These are phyloP conservation scores for Rhagoletis zephyria DNA, from an alignment of 1,140 invertebrate species.

Conservation along the genomic window DNA sequence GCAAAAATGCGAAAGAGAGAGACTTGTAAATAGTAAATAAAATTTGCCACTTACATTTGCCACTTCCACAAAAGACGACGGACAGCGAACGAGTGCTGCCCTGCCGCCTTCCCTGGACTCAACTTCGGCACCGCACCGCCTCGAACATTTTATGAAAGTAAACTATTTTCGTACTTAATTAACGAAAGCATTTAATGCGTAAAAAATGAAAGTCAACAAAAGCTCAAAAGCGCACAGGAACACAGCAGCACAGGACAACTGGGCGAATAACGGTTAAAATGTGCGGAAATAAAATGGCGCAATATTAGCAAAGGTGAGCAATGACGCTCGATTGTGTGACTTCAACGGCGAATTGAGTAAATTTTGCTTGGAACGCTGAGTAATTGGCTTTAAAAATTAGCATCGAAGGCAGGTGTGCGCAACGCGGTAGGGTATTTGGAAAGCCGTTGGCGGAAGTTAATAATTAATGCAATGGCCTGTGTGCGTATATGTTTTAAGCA, in stretches of 20 bases:
- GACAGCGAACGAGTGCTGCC: too few species aligned
- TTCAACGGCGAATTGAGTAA: too few species aligned
- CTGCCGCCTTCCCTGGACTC: too few species aligned
- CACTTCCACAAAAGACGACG: not conserved
- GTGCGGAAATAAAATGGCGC: too few species aligned
- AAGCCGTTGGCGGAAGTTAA: not conserved
- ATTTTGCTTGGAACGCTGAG: too few species aligned
- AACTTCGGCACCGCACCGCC: not conserved
- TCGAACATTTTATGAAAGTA: not conserved
- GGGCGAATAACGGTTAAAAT: too few species aligned
- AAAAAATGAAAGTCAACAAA: not conserved
- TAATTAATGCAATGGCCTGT: not conserved
- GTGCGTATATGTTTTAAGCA: too few species aligned
- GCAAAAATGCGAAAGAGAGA: not conserved
- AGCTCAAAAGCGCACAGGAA: not conserved
- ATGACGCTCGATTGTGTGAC: too few species aligned
- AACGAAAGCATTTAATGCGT: not conserved
- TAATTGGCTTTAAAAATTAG: not conserved
- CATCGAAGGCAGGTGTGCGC: not conserved
- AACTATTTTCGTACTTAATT: constrained; percentile 12
- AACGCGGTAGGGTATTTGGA: not conserved
- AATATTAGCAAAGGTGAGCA: too few species aligned
- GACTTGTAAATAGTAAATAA: not conserved
- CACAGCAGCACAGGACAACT: not conserved
- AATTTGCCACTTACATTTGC: not conserved